A percentile compares a stretch with the other conserved stretches of the same genome.
Evolutionary conservation across 2,888 invertebrate species (phyloP).

Genomic region (Drosophila mettleri): DNA sequence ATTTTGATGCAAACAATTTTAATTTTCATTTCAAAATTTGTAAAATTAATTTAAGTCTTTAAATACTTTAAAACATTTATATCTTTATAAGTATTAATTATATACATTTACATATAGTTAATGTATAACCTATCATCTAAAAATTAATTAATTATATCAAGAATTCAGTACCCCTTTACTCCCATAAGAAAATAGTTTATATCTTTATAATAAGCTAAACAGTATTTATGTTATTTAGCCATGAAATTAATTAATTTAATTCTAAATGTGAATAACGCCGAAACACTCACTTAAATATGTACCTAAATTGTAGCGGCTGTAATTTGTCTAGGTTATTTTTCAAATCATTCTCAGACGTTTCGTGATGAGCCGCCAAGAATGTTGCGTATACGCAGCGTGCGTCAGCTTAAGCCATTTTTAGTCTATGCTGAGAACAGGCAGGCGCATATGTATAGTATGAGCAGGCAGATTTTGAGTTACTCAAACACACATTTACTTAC

Average conservation of each 20-base stretch:
- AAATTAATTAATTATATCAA: too few species aligned
- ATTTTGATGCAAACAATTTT: too few species aligned
- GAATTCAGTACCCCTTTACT: not conserved
- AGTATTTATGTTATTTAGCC: too few species aligned
- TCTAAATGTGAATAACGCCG: not conserved
- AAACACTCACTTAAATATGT: not conserved
- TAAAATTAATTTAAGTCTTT: too few species aligned
- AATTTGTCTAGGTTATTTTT: constrained; percentile 7
- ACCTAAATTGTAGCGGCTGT: not conserved
- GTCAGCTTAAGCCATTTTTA: constrained; percentile 20
- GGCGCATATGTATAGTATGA: not conserved
- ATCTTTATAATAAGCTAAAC: not conserved
- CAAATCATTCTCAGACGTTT: not conserved
- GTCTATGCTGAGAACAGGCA: not conserved
- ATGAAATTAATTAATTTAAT: not conserved
- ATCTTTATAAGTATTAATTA: too few species aligned
- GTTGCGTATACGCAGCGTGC: constrained; percentile 44
- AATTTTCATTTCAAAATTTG: too few species aligned
- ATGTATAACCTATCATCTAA: too few species aligned
- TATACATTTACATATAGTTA: too few species aligned
- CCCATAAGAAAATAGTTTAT: not conserved
- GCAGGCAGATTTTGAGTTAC: not conserved
- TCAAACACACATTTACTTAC: constrained; percentile 66
- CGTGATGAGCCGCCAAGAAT: constrained; percentile 26
- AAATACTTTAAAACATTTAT: too few species aligned